Percentiles rank a stretch among this genome's conserved stretches.
These are phyloP conservation scores for Drosophila littoralis DNA, from an alignment of 1,140 invertebrate species.

Conservation along the genomic window DNA sequence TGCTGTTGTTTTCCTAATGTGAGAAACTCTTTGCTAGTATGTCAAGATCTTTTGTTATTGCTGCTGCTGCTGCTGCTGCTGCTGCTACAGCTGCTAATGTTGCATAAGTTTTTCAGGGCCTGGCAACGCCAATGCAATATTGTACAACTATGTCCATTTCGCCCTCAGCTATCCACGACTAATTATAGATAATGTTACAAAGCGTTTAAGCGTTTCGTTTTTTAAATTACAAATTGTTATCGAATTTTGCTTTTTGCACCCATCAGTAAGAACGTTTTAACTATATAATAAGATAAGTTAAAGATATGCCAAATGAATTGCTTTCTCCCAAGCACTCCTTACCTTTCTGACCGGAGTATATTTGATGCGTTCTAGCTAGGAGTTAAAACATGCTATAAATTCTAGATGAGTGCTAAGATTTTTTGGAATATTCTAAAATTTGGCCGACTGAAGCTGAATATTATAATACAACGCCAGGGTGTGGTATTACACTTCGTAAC, in stretches of 20 bases:
- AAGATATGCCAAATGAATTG: too few species aligned
- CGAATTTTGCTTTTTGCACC: not conserved
- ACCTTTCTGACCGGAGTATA: too few species aligned
- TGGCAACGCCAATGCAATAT: constrained; percentile 51
- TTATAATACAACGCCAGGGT: too few species aligned
- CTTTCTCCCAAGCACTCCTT: too few species aligned
- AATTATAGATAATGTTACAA: constrained; percentile 50
- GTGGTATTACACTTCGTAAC: too few species aligned
- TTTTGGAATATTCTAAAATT: too few species aligned
- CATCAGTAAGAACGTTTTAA: too few species aligned
- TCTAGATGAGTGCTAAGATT: too few species aligned
- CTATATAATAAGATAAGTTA: too few species aligned
- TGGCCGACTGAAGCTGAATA: too few species aligned
- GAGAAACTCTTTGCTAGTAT: constrained; percentile 70
- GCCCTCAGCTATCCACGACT: not conserved
- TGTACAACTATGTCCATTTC: constrained; percentile 32
- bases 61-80: constrained; percentile 6
- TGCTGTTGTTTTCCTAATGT: constrained; percentile 65
- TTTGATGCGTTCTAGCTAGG: too few species aligned
- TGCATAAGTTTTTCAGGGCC: constrained; percentile 53
- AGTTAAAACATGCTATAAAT: too few species aligned
- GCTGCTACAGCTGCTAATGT: constrained; percentile 47
- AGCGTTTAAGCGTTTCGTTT: not conserved
- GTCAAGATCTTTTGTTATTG: constrained; percentile 66
- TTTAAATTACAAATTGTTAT: not conserved